Evolutionary conservation across 2,888 invertebrate genomes (phyloP), one percentile per base, ranked within the genome.

Genomic region (Callyntrura sp.): DNA sequence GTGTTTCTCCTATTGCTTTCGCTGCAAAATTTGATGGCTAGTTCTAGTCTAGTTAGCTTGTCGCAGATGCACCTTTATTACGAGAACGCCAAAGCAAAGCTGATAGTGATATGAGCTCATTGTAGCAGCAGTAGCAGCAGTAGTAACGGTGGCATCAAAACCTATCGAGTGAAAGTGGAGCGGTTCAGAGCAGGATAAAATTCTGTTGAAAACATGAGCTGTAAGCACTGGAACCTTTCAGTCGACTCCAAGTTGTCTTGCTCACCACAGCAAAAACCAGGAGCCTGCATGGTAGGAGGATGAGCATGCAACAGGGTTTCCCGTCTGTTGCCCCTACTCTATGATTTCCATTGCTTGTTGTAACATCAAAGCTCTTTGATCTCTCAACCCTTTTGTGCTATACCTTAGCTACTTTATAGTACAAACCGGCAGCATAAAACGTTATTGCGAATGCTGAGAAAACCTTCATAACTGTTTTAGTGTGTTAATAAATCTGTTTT

Each of bases 211-310:
- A 90, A 85, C 85, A 70, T 8, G 85, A 90, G 81, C 55, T 70
- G 4, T 35, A 11, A 65, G 23, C 20, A 51, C 4, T 12, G 14
- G 1, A 65, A 23, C 20, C 79, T 90, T 85, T 51, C 90, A 90
- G 90, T 90, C 81, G 85, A 85, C 90, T 90, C 81, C 78, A 62
- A 90, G 90, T 81, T 28, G 90, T 90, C 90, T 79, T 90, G 55
- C 70, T 20, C 81, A 28, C 17, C 88, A 78, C 76, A 88, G 57
- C 84, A 70, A 17, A 55, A 83, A 9, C n/a, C 43, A 28, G 57
- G 51, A 70, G 65, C 20, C n/a, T 55, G 51, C n/a, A 70, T 25
- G 51, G 35, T 28, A 11, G 43, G 57, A 65, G 57, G 17, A 81
- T 60, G 23, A 76, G 55, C 60, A 68, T 85, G 90, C 90, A 90